Evolutionary conservation across 2,888 invertebrate genomes (phyloP).

Genomic region (Conchocele bisecta): DNA sequence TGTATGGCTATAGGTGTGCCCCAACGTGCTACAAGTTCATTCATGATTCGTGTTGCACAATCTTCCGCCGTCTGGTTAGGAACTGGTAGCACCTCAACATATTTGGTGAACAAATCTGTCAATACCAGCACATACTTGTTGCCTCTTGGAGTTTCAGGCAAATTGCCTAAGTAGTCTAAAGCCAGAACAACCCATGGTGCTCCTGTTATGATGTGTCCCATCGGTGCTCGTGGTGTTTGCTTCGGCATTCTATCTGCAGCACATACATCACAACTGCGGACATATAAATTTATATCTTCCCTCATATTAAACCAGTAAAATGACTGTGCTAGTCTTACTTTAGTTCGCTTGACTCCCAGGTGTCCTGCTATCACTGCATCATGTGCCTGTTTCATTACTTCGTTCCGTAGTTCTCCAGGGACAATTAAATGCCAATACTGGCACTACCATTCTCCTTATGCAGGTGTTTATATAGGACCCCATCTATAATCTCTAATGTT

Average conservation of each 20-base stretch:
- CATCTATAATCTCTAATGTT: no score
- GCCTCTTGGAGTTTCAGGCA: slow-evolving; percentile 30
- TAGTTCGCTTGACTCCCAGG: no score
- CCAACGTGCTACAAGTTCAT: slow-evolving; percentile 34
- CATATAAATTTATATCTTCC: slow-evolving; percentile 3
- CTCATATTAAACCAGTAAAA: slow-evolving; percentile 33
- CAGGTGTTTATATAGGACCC: no score
- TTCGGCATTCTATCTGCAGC: slow-evolving; percentile 16
- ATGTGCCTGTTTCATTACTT: no score
- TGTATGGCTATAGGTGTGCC: slow-evolving; percentile 30
- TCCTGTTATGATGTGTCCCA: slow-evolving; percentile 91
- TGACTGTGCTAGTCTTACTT: no score
- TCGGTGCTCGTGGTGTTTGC: slow-evolving; percentile 17
- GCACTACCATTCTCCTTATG: no score
- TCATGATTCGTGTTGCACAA: slow-evolving; percentile 23
- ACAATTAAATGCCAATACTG: no score
- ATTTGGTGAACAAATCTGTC: slow-evolving; percentile 47
- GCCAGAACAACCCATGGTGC: slow-evolving; percentile 29
- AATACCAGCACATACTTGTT: slow-evolving; percentile 33
- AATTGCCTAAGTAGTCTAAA: slow-evolving; percentile 35
- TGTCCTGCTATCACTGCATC: no score
- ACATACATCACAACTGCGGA: slow-evolving; percentile 27
- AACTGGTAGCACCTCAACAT: slow-evolving; percentile 28
- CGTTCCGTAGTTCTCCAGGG: no score
- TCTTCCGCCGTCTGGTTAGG: slow-evolving; percentile 33